Conservation (phyloP, 2,113 vertebrate genomes). For the Uria aalge region DNA sequence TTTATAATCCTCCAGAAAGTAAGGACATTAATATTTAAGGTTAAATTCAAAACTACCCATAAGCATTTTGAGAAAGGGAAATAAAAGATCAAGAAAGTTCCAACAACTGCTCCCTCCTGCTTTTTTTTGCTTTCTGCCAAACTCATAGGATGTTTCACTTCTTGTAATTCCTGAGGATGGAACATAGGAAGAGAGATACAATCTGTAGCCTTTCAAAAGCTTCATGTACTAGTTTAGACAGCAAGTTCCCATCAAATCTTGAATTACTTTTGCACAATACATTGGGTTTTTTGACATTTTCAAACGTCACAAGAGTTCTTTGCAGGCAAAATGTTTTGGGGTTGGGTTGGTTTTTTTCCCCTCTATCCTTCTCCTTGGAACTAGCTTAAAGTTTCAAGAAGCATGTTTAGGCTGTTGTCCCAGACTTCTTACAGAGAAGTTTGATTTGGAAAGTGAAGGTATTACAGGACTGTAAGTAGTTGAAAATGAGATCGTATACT, state of each 20-base stretch:
- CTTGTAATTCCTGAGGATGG: too few species aligned
- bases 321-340: not conserved
- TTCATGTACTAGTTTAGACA: not conserved
- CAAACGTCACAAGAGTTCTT: not conserved
- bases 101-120: not conserved
- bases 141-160: not conserved
- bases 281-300: not conserved
- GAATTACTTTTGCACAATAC: not conserved
- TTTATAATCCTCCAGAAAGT: not conserved
- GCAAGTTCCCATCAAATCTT: not conserved
- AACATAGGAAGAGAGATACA: not conserved
- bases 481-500: not conserved
- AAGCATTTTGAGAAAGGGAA: not conserved
- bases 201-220: not conserved
- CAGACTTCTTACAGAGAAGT: not conserved
- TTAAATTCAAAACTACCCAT: not conserved
- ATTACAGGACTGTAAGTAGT: not conserved
- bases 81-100: not conserved
- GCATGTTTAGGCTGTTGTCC: not conserved
- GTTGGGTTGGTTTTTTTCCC: not conserved
- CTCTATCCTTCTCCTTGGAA: not conserved
- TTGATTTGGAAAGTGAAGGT: not conserved
- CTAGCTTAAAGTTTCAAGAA: not conserved
- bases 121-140: not conserved
- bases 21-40: not conserved